Conservation (phyloP, 2,888 invertebrate species). For the Lasioglossum oenotherae region DNA sequence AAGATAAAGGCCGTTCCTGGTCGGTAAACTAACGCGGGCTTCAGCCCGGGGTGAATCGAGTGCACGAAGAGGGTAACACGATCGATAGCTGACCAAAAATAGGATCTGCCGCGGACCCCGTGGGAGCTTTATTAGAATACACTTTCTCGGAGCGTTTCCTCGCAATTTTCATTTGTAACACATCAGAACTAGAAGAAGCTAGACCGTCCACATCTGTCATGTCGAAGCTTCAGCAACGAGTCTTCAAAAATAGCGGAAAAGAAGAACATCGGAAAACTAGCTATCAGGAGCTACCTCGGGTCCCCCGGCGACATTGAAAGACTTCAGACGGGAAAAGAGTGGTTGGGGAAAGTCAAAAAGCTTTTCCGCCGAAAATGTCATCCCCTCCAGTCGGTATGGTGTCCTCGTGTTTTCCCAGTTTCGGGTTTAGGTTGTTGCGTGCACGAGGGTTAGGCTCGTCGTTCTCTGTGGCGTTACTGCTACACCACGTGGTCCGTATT, state of each 20-base stretch:
- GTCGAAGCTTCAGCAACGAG: background rate
- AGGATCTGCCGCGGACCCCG: conserved; percentile 62
- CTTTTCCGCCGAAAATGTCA: conserved; percentile 12
- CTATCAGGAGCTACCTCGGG: background rate
- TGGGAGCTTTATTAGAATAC: conserved; percentile 45
- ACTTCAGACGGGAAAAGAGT: background rate
- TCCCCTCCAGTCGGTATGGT: background rate
- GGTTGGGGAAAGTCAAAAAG: background rate
- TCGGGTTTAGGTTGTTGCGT: conserved; percentile 70
- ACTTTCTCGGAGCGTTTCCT: conserved; percentile 25
- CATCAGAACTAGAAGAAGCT: background rate
- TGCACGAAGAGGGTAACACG: conserved; percentile 66
- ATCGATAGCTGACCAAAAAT: conserved; percentile 72
- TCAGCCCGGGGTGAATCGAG: conserved; percentile 68
- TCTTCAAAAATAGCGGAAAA: background rate
- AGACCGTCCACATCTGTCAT: background rate
- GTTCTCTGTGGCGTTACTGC: conserved; percentile 76
- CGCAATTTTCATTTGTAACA: background rate
- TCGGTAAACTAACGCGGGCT: conserved; percentile 64
- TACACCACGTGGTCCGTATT: conserved; percentile 84
- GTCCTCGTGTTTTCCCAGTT: conserved; percentile 28
- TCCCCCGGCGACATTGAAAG: background rate
- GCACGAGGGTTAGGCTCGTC: conserved; percentile 69
- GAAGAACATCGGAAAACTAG: background rate
- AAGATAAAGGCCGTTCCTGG: conserved; percentile 74